A percentile compares a stretch with the other conserved stretches of the same genome.
Conservation (phyloP, 2,888 invertebrate species). For the Ormia ochracea region DNA sequence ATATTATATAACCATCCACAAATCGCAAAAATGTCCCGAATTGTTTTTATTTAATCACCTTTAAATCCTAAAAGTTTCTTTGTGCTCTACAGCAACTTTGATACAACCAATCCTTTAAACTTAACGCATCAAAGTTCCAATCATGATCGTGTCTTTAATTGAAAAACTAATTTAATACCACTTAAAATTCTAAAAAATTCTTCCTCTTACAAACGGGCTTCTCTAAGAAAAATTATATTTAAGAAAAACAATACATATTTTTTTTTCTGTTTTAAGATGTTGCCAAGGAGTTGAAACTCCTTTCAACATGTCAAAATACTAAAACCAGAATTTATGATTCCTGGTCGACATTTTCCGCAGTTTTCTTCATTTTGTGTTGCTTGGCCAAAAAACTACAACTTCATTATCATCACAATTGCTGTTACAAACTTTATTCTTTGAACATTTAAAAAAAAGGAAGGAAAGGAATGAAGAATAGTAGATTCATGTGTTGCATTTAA, state of each 20-base stretch:
- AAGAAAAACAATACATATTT: constrained; percentile 1
- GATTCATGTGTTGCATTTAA: too few relatives aligned
- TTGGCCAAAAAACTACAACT: not conserved
- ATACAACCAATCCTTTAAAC: too few relatives aligned
- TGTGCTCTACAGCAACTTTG: too few relatives aligned
- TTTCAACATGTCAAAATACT: constrained; percentile 33
- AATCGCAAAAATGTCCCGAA: too few relatives aligned
- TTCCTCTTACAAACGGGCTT: not conserved
- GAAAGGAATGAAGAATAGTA: not conserved
- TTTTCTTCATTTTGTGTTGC: not conserved
- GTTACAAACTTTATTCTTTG: not conserved
- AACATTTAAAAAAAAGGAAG: not conserved
- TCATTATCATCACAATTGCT: not conserved
- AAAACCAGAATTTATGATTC: constrained; percentile 34
- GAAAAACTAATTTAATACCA: not conserved
- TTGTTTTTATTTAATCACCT: too few relatives aligned
- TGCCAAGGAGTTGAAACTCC: not conserved
- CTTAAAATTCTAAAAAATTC: constrained; percentile 11
- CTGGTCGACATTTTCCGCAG: not conserved
- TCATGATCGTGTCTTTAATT: constrained; percentile 3
- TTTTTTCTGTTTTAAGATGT: not conserved
- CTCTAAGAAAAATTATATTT: not conserved
- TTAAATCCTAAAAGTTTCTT: too few relatives aligned
- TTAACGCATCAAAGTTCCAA: constrained; percentile 14
- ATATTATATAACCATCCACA: too few relatives aligned